Conservation (phyloP, 2,797 vertebrate species). For the Danio tinwini region DNA sequence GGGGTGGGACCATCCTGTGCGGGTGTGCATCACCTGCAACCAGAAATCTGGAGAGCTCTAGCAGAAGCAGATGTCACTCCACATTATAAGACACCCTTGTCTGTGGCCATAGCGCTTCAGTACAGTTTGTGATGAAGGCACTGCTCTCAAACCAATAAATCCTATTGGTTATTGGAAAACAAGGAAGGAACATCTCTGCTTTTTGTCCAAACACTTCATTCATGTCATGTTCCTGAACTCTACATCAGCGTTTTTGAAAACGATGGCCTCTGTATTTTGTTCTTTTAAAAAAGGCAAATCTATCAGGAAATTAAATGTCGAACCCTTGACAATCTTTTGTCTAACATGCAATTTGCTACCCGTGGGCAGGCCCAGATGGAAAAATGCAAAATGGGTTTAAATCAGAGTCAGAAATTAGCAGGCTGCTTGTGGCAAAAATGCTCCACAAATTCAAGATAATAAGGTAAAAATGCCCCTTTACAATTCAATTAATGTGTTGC, state of each 20-base stretch:
- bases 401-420: no score
- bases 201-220: slow-evolving; percentile 15
- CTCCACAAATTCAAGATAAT: neutral
- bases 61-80: slow-evolving; percentile 67
- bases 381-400: neutral
- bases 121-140: slow-evolving; percentile 4
- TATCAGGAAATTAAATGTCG: slow-evolving; percentile 23
- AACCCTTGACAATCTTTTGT: slow-evolving; percentile 42
- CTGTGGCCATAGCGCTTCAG: slow-evolving; percentile 39
- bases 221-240: slow-evolving; percentile 14
- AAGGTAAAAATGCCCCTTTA: no score
- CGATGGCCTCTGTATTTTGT: slow-evolving; percentile 23
- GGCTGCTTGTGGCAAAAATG: no score
- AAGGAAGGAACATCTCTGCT: slow-evolving; percentile 38
- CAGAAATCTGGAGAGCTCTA: slow-evolving; percentile 97
- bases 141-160: slow-evolving; percentile 28
- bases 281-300: slow-evolving; percentile 38
- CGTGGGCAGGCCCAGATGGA: slow-evolving; percentile 18
- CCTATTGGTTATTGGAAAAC: slow-evolving; percentile 32
- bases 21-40: slow-evolving; percentile 91
- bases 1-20: slow-evolving; percentile 97
- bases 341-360: slow-evolving; percentile 35
- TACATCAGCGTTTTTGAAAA: slow-evolving; percentile 24
- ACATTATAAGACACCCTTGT: neutral
- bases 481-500: no score